Base-by-base conservation (phyloP, 1,140 invertebrate species). In the Drosophila saltans region DNA sequence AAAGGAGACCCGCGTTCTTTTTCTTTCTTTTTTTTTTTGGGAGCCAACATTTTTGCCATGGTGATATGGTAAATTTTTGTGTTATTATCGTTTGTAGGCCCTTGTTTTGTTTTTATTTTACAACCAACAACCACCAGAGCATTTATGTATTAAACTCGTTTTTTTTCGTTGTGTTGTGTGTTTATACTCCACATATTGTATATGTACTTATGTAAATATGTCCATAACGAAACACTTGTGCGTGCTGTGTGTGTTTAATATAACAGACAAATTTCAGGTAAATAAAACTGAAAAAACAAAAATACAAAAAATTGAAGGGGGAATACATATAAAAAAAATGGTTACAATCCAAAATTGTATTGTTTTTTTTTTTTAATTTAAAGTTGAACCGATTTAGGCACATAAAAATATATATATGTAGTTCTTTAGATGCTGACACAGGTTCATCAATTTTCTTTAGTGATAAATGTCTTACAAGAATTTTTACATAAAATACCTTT, bases 381-480 rank as follows among this genome's bases (percentile, higher is more conserved):
- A 30, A 30, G 41, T 16, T n/a, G 21, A 24, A 28, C 7, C 9
- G 2, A n/a, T 16, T 40, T 28, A 21, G 10, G 3, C n/a, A 24
- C 11, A 10, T 26, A 1, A 10, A 40, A 33, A 8, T 39, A 40
- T 52, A 52, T 52, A 5, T n/a, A 16, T 57, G 11, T 28, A 33
- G 52, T 26, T 30, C 60, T 66, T 76, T 77, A 56, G 62, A 16
- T 16, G 66, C 52, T 62, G 55, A 57, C 84, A 83, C 84, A 83
- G 76, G 80, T 86, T 80, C 83, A 86, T 86, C 83, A 86, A 83
- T 86, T 89, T 71, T 7, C 43, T n/a, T 67, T 40, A 56, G 83
- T 83, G 84, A 89, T 89, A 86, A 86, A 88, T 86, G 83, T 86
- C 83, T 61, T 72, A 80, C 80, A 83, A 83, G 84, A 86, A 86